Percentiles rank a stretch among this genome's conserved stretches.
These are phyloP conservation scores for Aquatica leii DNA, from an alignment of 2,888 invertebrate genomes.

Conservation along the genomic window DNA sequence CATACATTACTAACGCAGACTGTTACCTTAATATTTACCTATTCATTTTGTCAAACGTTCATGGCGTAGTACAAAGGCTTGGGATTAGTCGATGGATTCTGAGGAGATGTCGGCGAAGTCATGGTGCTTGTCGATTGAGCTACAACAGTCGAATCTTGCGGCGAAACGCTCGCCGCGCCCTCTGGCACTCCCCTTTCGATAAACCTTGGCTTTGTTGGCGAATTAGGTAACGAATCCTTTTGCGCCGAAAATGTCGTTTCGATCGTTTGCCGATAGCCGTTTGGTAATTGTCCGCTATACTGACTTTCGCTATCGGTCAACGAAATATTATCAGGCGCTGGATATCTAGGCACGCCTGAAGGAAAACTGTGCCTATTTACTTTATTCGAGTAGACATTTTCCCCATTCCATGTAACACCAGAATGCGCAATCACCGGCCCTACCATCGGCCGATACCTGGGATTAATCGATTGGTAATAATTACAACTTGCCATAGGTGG, in stretches of 20 bases:
- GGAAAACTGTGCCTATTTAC: conserved; percentile 57
- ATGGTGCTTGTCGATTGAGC: conserved; percentile 56
- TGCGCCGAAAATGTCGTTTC: conserved; percentile 44
- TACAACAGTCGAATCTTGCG: conserved; percentile 66
- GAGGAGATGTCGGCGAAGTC: conserved; percentile 62
- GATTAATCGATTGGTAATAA: conserved; percentile 49
- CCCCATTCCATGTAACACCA: conserved; percentile 49
- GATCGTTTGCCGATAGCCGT: conserved; percentile 50
- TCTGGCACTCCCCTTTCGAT: conserved; percentile 77
- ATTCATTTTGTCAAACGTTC: conserved; percentile 83
- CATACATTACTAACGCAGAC: conserved; percentile 38
- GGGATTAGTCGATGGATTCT: conserved; percentile 62
- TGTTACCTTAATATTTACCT: conserved; percentile 58
- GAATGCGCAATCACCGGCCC: conserved; percentile 45
- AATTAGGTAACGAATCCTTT: conserved; percentile 62
- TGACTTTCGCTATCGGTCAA: conserved; percentile 55
- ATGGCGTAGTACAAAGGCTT: conserved; percentile 81
- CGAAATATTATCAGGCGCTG: conserved; percentile 52
- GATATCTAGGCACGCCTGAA: conserved; percentile 48
- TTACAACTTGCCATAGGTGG: conserved; percentile 49
- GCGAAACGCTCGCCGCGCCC: conserved; percentile 75
- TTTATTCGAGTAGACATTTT: conserved; percentile 51
- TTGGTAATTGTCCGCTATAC: conserved; percentile 50
- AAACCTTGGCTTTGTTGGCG: conserved; percentile 63
- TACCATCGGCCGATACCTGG: conserved; percentile 52